A percentile compares a stretch with the other conserved stretches of the same genome.
phyloP scores from a whole-genome alignment of 2,888 invertebrate species.

The Drosophila barbarae region DNA sequence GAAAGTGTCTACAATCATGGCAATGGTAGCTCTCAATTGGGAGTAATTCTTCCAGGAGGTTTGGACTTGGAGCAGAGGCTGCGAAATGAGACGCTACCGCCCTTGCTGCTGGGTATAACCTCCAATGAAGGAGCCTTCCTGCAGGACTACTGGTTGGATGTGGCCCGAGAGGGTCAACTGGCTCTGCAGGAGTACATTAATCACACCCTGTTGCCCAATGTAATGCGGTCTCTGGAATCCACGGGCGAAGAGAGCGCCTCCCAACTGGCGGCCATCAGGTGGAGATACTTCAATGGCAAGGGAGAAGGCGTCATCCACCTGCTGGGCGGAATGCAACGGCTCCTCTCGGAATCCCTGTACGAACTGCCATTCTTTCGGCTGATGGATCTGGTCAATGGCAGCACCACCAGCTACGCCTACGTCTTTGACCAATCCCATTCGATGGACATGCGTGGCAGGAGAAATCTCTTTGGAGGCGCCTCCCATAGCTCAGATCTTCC shows the following conservation, averaged over 20 bases:
- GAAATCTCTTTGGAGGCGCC: conserved; percentile 81
- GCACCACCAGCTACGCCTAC: conserved; percentile 72
- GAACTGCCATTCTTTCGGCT: conserved; percentile 77
- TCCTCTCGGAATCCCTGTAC: conserved; percentile 77
- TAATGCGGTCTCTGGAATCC: conserved; percentile 77
- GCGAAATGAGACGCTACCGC: conserved; percentile 78
- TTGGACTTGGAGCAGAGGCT: conserved; percentile 34
- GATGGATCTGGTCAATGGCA: conserved; percentile 63
- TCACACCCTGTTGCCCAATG: conserved; percentile 82
- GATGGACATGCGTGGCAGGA: conserved; percentile 79
- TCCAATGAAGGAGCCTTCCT: conserved; percentile 84
- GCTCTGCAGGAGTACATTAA: conserved; percentile 83
- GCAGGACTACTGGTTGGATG: conserved; percentile 83
- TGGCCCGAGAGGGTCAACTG: conserved; percentile 81
- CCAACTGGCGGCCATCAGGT: conserved; percentile 74
- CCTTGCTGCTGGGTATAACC: conserved; percentile 85
- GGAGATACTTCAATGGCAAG: conserved; percentile 77
- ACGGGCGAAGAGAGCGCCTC: conserved; percentile 38
- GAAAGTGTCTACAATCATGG: conserved; percentile 83
- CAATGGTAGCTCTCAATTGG: conserved; percentile 82
- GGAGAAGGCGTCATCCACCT: conserved; percentile 62
- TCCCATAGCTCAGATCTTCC: conserved; percentile 85
- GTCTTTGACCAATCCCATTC: conserved; percentile 77
- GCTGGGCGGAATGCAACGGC: conserved; percentile 76
- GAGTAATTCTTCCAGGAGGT: conserved; percentile 81